A percentile compares a stretch with the other conserved stretches of the same genome.
Evolutionary conservation across 1,140 invertebrate species (phyloP).

Genomic region (Platyscapa corneri): DNA sequence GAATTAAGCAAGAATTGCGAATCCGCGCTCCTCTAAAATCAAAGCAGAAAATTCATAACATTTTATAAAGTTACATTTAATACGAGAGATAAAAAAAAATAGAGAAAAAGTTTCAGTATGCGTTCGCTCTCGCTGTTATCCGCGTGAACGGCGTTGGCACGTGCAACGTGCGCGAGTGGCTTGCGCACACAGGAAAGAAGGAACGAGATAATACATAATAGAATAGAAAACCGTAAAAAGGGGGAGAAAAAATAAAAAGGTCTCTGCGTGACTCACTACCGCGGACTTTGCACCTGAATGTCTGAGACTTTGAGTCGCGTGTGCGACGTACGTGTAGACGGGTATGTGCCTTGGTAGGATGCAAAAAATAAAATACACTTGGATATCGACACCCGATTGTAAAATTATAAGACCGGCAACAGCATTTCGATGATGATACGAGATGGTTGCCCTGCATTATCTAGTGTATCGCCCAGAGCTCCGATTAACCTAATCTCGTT

Average conservation of each 20-base stretch:
- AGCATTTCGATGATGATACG: neutral
- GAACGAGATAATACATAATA: constrained; percentile 29
- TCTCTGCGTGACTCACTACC: constrained; percentile 8
- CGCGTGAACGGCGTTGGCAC: constrained; percentile 5
- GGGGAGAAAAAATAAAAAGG: neutral
- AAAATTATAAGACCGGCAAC: neutral
- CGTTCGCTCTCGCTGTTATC: constrained; percentile 1
- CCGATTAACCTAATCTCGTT: too few species aligned
- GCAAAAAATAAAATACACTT: neutral
- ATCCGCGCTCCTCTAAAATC: neutral
- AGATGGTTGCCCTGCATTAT: neutral
- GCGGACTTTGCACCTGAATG: constrained; percentile 13
- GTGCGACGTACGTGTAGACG: neutral
- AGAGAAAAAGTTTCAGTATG: neutral
- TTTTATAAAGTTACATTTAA: neutral
- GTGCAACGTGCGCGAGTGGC: constrained; percentile 24
- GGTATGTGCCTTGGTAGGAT: neutral
- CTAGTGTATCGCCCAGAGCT: neutral
- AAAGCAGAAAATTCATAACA: neutral
- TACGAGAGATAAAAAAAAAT: neutral
- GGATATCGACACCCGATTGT: neutral
- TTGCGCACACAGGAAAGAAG: constrained; percentile 1
- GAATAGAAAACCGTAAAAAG: constrained; percentile 26
- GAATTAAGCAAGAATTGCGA: neutral
- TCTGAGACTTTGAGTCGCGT: neutral